Evolutionary conservation across 2,888 invertebrate species (phyloP).

Genomic region (Hypomecis atomaria): DNA sequence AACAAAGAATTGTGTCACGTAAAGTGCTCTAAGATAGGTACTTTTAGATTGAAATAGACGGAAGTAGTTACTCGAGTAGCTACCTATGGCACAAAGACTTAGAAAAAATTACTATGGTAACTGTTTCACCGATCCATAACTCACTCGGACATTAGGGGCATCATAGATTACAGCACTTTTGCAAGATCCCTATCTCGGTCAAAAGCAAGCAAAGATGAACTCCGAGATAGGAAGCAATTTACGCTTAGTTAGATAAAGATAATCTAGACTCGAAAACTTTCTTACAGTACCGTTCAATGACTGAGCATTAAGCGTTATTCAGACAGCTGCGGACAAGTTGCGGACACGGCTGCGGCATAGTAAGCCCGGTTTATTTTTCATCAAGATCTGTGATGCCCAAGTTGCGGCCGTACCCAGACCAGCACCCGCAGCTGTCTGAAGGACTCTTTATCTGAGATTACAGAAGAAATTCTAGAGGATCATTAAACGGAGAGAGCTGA

Average conservation of each 20-base stretch:
- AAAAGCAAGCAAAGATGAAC: constrained; percentile 14
- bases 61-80: not conserved
- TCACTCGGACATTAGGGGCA: not conserved
- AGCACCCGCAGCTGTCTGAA: no score
- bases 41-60: no score
- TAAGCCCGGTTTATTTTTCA: no score
- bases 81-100: not conserved
- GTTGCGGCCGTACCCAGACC: no score
- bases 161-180: not conserved
- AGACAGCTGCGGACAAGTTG: no score
- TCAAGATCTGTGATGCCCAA: no score
- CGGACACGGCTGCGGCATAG: no score
- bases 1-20: no score
- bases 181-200: constrained; percentile 7
- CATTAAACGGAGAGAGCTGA: constrained; percentile 13
- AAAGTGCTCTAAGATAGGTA: no score
- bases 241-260: constrained; percentile 20
- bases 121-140: not conserved
- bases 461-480: constrained; percentile 3
- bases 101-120: not conserved
- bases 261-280: constrained; percentile 9
- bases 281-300: constrained; percentile 12
- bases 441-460: no score
- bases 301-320: not conserved
- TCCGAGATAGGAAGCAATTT: constrained; percentile 14